A percentile compares a stretch with the other conserved stretches of the same genome.
phyloP scores from a whole-genome alignment of 2,888 invertebrate species.

The Scaptomyza reducta region DNA sequence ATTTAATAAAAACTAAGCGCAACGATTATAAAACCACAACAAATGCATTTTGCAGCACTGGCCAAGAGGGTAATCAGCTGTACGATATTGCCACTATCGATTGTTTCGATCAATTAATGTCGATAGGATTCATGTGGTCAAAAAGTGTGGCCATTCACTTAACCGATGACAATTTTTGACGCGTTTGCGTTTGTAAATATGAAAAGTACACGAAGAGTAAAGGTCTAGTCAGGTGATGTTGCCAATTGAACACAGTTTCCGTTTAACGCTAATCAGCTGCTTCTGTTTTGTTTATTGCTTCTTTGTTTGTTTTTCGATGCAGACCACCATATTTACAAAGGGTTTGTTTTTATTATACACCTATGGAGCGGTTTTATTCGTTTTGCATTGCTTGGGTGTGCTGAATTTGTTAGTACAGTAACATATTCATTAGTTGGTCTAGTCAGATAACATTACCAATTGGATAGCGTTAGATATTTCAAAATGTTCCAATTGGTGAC shows the following conservation, averaged over 20 bases:
- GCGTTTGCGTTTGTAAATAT: not conserved
- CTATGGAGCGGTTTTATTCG: too few species aligned
- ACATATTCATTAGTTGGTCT: too few species aligned
- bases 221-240: not conserved
- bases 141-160: constrained; percentile 3
- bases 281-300: too few species aligned
- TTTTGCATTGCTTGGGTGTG: too few species aligned
- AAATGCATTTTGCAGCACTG: constrained; percentile 54
- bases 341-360: too few species aligned
- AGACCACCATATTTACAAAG: too few species aligned
- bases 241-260: not conserved
- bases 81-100: constrained; percentile 28
- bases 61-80: constrained; percentile 33
- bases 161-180: too few species aligned
- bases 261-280: too few species aligned
- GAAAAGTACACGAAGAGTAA: not conserved
- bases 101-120: not conserved
- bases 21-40: constrained; percentile 67
- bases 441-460: not conserved
- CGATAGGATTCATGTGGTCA: not conserved
- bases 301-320: too few species aligned
- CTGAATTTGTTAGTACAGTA: too few species aligned
- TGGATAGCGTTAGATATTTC: too few species aligned
- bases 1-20: constrained; percentile 40
- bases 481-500: too few species aligned